Percentiles rank a stretch among this genome's conserved stretches.
Conservation (phyloP, 2,113 vertebrate species). For the Oenanthe melanoleuca region DNA sequence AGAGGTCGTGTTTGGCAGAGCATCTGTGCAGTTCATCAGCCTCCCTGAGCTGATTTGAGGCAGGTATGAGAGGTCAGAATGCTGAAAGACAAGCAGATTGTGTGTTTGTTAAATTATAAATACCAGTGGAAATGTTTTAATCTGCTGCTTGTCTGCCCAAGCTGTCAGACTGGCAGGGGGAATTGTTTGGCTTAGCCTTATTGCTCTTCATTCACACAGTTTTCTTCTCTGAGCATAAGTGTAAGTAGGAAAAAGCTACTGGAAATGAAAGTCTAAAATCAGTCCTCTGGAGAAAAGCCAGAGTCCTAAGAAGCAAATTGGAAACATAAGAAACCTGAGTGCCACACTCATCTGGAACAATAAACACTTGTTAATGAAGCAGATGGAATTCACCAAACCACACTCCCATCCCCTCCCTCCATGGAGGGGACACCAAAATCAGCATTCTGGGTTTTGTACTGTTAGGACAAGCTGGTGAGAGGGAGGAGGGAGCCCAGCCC, state of each 20-base stretch:
- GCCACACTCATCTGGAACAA: constrained; percentile 38
- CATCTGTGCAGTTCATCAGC: not conserved
- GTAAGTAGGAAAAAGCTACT: constrained; percentile 48
- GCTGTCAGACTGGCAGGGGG: constrained; percentile 5
- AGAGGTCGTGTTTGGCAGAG: not conserved
- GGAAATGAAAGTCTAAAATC: constrained; percentile 45
- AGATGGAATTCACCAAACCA: constrained; percentile 2
- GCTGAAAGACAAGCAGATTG: not conserved
- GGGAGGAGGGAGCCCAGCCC: not conserved
- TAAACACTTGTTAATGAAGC: constrained; percentile 58
- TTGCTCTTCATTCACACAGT: not conserved
- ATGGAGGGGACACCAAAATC: not conserved
- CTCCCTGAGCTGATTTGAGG: not conserved
- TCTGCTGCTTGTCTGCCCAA: not conserved
- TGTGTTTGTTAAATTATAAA: not conserved
- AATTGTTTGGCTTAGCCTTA: not conserved
- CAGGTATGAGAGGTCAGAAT: not conserved
- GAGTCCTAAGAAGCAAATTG: constrained; percentile 56
- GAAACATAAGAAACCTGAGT: constrained; percentile 59
- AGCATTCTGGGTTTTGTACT: not conserved
- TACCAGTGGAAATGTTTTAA: not conserved
- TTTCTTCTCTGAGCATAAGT: not conserved
- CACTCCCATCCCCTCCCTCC: not conserved
- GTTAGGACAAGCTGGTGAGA: not conserved
- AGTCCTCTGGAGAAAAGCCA: constrained; percentile 34